phyloP scores from a whole-genome alignment of 2,888 invertebrate genomes.

The Xiphydria camelus region DNA sequence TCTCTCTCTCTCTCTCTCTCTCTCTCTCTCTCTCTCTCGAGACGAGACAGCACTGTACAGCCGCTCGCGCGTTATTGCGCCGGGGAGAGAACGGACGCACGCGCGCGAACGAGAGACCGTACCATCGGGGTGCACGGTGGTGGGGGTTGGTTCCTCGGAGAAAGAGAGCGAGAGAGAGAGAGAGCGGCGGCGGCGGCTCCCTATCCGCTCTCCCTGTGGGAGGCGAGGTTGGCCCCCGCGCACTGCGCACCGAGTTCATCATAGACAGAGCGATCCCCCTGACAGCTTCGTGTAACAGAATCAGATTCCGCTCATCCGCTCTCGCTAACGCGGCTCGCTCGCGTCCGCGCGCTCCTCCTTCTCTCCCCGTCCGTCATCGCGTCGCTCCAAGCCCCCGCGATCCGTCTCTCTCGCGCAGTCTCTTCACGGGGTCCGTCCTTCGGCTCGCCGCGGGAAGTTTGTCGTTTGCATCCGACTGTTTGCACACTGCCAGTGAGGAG shows the following conservation, averaged over 20 bases:
- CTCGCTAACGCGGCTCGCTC: neutral
- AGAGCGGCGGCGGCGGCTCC: too few relatives aligned
- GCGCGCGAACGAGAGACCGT: too few relatives aligned
- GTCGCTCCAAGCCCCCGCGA: neutral
- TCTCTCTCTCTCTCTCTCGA: constrained; percentile 1
- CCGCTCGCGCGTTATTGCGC: too few relatives aligned
- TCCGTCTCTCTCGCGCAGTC: neutral
- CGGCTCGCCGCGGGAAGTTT: constrained; percentile 30
- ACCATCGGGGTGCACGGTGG: too few relatives aligned
- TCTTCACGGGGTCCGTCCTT: neutral
- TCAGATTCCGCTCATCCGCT: constrained; percentile 32
- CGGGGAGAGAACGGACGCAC: too few relatives aligned
- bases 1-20: neutral
- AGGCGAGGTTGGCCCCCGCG: constrained; percentile 42
- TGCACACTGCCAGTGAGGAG: constrained; percentile 26
- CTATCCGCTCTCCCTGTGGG: neutral
- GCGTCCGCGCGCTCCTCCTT: constrained; percentile 8
- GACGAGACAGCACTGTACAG: too few relatives aligned
- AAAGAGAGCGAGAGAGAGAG: too few relatives aligned
- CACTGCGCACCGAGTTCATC: constrained; percentile 53
- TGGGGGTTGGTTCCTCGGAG: too few relatives aligned
- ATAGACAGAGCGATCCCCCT: constrained; percentile 50
- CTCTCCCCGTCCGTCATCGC: constrained; percentile 1
- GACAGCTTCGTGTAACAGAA: constrained; percentile 38
- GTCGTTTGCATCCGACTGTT: constrained; percentile 33